These are phyloP conservation scores for Rallus limicola DNA, from an alignment of 2,113 vertebrate species.

Conservation along the genomic window DNA sequence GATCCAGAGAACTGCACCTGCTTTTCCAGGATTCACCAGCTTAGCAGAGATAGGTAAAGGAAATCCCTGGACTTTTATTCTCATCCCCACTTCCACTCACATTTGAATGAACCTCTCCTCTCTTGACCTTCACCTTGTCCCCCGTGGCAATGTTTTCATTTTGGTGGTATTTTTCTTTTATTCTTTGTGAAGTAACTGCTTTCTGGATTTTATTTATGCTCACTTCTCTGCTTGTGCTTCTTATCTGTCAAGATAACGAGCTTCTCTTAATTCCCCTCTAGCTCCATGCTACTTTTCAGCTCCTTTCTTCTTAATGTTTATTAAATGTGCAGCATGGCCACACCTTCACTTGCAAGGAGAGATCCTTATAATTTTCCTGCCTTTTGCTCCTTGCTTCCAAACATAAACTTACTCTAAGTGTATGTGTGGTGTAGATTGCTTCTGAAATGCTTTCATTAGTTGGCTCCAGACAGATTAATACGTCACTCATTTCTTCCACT, in stretches of 20 bases:
- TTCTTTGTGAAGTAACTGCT: background rate
- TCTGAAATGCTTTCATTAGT: background rate
- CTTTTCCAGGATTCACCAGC: conserved; percentile 90
- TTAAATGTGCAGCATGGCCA: background rate
- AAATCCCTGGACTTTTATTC: background rate
- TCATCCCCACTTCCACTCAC: background rate
- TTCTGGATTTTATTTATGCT: background rate
- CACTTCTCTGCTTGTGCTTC: background rate
- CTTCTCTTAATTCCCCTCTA: background rate
- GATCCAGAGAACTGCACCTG: conserved; percentile 85
- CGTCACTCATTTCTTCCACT: background rate
- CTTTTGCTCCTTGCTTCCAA: background rate
- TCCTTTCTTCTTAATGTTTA: background rate
- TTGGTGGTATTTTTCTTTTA: background rate
- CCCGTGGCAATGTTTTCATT: background rate
- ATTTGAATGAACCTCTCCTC: background rate
- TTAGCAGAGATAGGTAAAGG: conserved; percentile 90
- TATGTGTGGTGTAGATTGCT: background rate
- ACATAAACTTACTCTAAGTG: background rate
- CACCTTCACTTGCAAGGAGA: background rate
- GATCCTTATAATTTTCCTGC: background rate
- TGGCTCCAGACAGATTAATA: background rate
- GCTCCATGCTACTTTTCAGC: background rate
- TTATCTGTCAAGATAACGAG: background rate
- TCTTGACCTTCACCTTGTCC: background rate